Percentiles rank a stretch among this genome's conserved stretches.
Conservation (phyloP, 2,113 vertebrate genomes). For the Noctilio leporinus region DNA sequence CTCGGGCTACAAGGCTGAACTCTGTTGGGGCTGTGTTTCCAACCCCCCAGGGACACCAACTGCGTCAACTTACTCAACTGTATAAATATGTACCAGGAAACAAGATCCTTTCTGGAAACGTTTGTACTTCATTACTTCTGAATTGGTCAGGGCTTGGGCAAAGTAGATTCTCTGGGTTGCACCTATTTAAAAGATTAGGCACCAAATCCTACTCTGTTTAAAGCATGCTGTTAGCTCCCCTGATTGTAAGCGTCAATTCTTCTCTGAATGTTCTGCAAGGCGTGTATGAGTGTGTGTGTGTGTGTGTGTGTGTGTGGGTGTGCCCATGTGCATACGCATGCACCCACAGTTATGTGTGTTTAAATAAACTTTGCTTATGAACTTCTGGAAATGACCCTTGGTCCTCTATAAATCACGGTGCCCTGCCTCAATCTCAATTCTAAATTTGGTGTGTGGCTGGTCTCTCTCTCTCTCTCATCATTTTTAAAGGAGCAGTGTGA, state of each 20-base stretch:
- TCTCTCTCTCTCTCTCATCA: neutral
- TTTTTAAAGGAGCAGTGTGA: neutral
- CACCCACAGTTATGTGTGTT: too few species aligned
- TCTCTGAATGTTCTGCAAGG: neutral
- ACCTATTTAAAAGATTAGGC: neutral
- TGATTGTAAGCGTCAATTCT: neutral
- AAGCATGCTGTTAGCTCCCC: neutral
- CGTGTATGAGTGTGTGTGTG: neutral
- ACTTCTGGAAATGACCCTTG: neutral
- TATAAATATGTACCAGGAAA: neutral
- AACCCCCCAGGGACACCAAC: rapidly evolving
- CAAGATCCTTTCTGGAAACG: neutral
- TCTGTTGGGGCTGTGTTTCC: neutral
- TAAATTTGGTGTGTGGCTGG: rapidly evolving
- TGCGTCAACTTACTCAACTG: neutral
- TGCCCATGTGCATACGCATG: too few species aligned
- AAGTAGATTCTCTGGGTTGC: neutral
- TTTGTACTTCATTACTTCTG: neutral
- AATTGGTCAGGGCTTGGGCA: neutral
- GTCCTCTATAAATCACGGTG: neutral
- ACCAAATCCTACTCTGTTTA: neutral
- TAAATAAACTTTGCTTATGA: neutral
- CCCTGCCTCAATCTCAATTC: neutral
- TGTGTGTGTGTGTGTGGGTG: neutral
- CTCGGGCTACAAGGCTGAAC: neutral